Base-by-base conservation (phyloP, 2,113 vertebrate genomes). In the Saguinus imperator region DNA sequence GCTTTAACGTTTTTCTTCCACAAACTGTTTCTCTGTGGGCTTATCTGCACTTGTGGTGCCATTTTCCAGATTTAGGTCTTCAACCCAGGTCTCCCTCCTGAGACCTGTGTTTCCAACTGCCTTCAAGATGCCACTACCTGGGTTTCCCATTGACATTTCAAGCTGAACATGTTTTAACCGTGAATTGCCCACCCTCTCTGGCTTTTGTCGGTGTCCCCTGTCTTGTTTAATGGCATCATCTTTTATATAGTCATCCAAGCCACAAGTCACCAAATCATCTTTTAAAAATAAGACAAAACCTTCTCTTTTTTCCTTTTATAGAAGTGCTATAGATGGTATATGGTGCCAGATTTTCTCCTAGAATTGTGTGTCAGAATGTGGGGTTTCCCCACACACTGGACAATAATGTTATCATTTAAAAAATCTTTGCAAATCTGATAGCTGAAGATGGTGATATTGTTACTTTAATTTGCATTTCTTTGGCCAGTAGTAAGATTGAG, bases 241-340 rank as follows among this genome's bases (percentile, higher is more conserved):
- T 86, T 84, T 88, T 77, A 83, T 82, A 86, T 83, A 95, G 94
- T 94, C 92, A 95, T 90, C 75, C 68, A 14, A 68, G 72, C 90
- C 70, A 12, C 27, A 40, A 81, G 43, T 89, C 70, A 83, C 61
- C 87, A 92, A 93, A 72, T 96, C 90, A 76, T 79, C 68, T 80
- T 85, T 96, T 91, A 95, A 96, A 96, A 97, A 93, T 75, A 95
- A 95, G 82, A 70, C 61, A 94, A 11, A 77, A 8, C 4, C 1
- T 66, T 45, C 58, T 29, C 7, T 35, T 61, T 89, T 82, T 97
- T 89, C 84, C 84, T 97, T 97, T 85, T 96, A 95, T 73, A 58
- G 96, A 96, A 89, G 72, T 95, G 29, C 92, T 93, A 3, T 66
- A 9, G 89, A 80, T 64, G 91, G 61, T 43, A 23, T 40, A 12